Evolutionary conservation across 2,113 vertebrate species (phyloP), one percentile per base, ranked within the genome.

Genomic region (Polypterus bichir): DNA sequence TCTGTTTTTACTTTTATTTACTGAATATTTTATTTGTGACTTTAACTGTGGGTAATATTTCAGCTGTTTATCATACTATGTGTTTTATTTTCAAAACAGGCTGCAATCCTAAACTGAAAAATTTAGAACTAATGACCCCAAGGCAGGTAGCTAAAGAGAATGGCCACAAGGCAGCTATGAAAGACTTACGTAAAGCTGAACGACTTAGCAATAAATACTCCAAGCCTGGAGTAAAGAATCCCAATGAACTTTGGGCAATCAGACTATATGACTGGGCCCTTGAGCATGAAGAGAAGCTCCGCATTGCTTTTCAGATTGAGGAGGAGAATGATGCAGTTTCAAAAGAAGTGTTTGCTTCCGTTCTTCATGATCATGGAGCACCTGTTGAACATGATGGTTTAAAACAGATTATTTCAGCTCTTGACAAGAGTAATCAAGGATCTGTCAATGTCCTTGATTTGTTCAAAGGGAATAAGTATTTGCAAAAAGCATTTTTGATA

Each of bases 211-310:
- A 67, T 27, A 93, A 86, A 60, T 70, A 73, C 8, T 68, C 70
- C 5, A 78, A 75, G 44, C 62, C 77, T 2, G 74, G 62, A 3
- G 68, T 3, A 9, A 59, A 81, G 44, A 68, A 77, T 5, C 79
- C 65, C 3, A 86, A 78, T 57, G 80, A 77, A 0, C 60, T n/a
- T 2, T 95, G 90, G 90, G 83, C 83, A 3, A 62, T 93, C 57
- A 81, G 69, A 52, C 82, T 99, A 3, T 91, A 97, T 0, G 95
- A 98, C 60, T 99, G 96, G 96, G 89, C 92, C 0, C 1, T 78
- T 3, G 91, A 90, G 71, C 76, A 84, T 0, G 77, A 95, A 75
- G 6, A 53, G 0, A 66, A 69, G 7, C 75, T 98, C 10, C 65
- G 65, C 1, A 70, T 83, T 53, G 73, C 69, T 0, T 81, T 92